phyloP scores from a whole-genome alignment of 2,113 vertebrate species.

The Oophaga pumilio region DNA sequence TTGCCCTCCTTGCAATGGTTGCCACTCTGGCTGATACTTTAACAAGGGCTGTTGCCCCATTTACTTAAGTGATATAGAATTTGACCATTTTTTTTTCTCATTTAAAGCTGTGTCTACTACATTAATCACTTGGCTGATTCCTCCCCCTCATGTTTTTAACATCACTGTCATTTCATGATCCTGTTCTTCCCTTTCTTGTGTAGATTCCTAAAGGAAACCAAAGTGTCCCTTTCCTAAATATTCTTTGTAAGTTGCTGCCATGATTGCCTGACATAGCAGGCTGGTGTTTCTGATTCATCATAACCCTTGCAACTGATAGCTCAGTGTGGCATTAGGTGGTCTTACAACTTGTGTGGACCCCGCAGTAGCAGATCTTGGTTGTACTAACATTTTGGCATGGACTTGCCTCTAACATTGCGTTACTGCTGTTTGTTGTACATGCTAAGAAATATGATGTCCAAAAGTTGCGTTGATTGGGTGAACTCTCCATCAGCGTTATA shows the following conservation, averaged over 20 bases:
- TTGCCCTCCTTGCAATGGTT: too few species aligned
- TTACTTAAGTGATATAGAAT: too few species aligned
- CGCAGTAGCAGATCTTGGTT: background rate
- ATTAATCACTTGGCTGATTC: constrained; percentile 52
- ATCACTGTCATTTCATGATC: constrained; percentile 73
- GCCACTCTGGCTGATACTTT: too few species aligned
- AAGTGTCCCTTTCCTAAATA: constrained; percentile 88
- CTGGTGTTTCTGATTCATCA: constrained; percentile 3
- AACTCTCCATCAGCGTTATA: too few species aligned
- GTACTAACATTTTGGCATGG: constrained; percentile 20
- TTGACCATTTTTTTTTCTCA: background rate
- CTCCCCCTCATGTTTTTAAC: constrained; percentile 63
- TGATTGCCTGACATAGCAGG: constrained; percentile 62
- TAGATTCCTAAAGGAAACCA: constrained; percentile 94
- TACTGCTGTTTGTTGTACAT: too few species aligned
- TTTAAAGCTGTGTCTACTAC: background rate
- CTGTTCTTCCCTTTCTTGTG: constrained; percentile 79
- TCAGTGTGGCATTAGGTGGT: constrained; percentile 5
- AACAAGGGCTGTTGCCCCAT: too few species aligned
- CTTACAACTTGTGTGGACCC: background rate
- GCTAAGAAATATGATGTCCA: too few species aligned
- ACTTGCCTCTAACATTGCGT: background rate
- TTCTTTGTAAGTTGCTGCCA: constrained; percentile 89
- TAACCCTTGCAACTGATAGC: constrained; percentile 39
- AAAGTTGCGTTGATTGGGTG: too few species aligned